Evolutionary conservation across 2,888 invertebrate genomes (phyloP), one percentile per base, ranked within the genome.

Genomic region (Macaria notata): DNA sequence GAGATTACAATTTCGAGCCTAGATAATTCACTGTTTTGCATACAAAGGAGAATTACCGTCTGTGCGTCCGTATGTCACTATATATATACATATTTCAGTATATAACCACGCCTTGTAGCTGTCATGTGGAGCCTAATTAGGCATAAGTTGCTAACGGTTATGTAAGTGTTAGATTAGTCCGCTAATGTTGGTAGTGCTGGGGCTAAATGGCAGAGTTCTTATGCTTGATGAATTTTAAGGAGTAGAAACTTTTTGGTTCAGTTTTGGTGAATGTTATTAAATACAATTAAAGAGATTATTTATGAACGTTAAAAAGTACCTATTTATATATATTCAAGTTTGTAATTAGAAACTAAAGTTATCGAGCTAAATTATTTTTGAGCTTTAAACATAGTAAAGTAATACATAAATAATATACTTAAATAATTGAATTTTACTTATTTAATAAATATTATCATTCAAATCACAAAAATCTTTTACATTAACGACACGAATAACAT

Each of bases 1-100:
- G 77, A 90, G 91, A 90, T 91, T 89, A 91, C 87, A 88, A 88
- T 91, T 91, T 88, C 83, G 86, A 85, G 83, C 86, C 88, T 90
- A 90, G 90, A 91, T 90, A 88, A 91, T 90, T 90, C 86, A 81
- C 80, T 83, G 86, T 88, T 78, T 91, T 85, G 88, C 90, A 91
- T 91, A 91, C 90, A 91, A 91, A 89, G 89, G 88, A 83, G 87
- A 81, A 88, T 88, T 88, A 88, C 88, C 82, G 85, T 81, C 81
- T 79, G 81, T 84, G 81, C 82, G 86, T 86, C 79, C 84, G 86
- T 85, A 78, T 87, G 86, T 85, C 86, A 81, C 79, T 81, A 78
- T 83, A 78, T 81, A 80, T 83, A 80, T 81, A 81, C 73, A 58
- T 55, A 48, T 31, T 33, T 31, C 46, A 31, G 41, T 51, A 54